These are phyloP conservation scores for Tichodroma muraria DNA, from an alignment of 2,113 vertebrate genomes.

Conservation along the genomic window DNA sequence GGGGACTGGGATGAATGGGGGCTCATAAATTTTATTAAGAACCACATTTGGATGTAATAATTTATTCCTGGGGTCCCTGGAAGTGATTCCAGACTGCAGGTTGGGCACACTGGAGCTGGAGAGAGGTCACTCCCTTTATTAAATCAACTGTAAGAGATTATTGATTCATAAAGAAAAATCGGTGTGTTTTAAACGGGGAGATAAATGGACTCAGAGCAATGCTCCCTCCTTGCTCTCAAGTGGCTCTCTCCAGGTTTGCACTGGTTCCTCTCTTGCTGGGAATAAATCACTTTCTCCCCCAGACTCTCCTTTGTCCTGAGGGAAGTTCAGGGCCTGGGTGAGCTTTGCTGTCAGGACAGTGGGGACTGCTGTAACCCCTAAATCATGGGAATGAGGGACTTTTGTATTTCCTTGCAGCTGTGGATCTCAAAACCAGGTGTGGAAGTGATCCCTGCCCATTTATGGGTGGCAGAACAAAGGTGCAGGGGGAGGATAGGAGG, in stretches of 20 bases:
- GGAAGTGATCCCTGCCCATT: fast-evolving
- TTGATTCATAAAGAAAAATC: conserved; percentile 39
- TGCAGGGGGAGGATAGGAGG: not conserved
- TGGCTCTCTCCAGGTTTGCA: not conserved
- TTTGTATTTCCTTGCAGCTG: not conserved
- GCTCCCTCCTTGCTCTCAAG: not conserved
- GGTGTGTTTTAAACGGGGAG: not conserved
- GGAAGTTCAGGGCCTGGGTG: not conserved
- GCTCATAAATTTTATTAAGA: conserved; percentile 59
- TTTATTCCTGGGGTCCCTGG: conserved; percentile 35
- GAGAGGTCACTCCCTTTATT: conserved; percentile 17
- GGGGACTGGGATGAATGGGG: conserved; percentile 23
- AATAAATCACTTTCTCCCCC: not conserved
- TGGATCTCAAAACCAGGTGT: fast-evolving
- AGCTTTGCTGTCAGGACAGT: not conserved
- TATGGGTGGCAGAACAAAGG: fast-evolving
- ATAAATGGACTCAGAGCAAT: not conserved
- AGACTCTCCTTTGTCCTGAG: not conserved
- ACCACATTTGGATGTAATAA: conserved; percentile 18
- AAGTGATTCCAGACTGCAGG: conserved; percentile 23
- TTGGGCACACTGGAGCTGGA: not conserved
- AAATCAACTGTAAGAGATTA: conserved; percentile 14
- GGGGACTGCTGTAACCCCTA: not conserved
- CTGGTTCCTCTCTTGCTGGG: not conserved
- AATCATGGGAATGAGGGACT: not conserved